These are phyloP conservation scores for Pachydiplax longipennis DNA, from an alignment of 2,888 invertebrate species.

Conservation along the genomic window DNA sequence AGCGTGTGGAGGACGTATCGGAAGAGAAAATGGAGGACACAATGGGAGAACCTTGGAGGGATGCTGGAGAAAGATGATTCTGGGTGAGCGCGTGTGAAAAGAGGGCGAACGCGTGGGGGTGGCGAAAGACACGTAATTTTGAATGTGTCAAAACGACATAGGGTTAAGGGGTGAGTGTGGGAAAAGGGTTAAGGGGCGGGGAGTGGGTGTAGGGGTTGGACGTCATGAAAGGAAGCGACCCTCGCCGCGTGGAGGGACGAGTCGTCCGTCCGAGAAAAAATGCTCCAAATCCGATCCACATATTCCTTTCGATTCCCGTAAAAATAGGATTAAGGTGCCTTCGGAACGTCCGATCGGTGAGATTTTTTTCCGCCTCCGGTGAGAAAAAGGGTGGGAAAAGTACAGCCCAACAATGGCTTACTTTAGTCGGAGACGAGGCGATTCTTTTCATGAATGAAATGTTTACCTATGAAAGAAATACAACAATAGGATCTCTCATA, in stretches of 20 bases:
- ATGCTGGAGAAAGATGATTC: background rate
- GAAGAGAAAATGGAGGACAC: background rate
- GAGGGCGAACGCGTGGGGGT: background rate
- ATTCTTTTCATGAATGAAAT: background rate
- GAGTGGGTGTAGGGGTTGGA: background rate
- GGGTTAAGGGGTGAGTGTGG: slow-evolving; percentile 19
- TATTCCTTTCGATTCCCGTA: background rate
- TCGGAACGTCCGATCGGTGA: background rate
- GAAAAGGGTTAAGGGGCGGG: background rate
- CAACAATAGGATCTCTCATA: background rate
- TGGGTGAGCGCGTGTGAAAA: background rate
- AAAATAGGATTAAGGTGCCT: background rate
- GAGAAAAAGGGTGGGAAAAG: background rate
- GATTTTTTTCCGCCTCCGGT: background rate
- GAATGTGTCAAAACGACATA: slow-evolving; percentile 37
- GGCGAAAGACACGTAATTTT: slow-evolving; percentile 38
- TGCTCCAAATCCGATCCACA: background rate
- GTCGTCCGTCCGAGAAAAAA: background rate
- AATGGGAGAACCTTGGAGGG: background rate
- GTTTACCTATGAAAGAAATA: background rate
- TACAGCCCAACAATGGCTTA: background rate
- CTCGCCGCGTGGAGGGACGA: background rate
- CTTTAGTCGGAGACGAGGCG: background rate
- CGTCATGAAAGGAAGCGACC: background rate
- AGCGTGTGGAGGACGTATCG: background rate